Base-by-base conservation (phyloP, 2,888 invertebrate species). In the Chesias legatella region DNA sequence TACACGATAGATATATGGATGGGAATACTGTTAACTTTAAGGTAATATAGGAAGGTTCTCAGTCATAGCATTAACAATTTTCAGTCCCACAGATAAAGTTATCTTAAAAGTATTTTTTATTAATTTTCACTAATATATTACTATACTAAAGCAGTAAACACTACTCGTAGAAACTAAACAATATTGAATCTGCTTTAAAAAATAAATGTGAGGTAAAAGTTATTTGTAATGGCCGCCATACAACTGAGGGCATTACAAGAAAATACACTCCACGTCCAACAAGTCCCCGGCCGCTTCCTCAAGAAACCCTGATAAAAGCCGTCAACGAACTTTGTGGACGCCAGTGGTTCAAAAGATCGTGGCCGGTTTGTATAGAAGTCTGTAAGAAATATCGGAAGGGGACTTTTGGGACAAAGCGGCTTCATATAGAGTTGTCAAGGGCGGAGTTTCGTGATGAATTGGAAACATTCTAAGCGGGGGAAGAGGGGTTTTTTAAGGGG, bases 351-450 rank as follows among this genome's bases (percentile, higher is more conserved):
- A 48, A 52, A 76, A 69, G 60, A 72, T 52, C 7, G 24, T 48
- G 49, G 28, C 30, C 46, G 22, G 25, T 45, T 55, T 36, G 33
- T 30, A 43, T 38, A 28, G 43, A 39, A 10, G 7, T 20, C 27
- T 54, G 51, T 56, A 60, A 51, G 57, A 51, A 39, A 47, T 46
- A 47, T 54, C 65, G 70, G 59, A 58, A 63, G 49, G 69, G 68
- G 67, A 78, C 63, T 74, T 79, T 68, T 47, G 62, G 67, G 56
- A 69, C 76, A 67, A 70, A 63, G 67, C 65, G 60, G 73, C 73
- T 77, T 77, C 88, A 77, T 89, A 90, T 90, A 90, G 89, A 90
- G 90, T 88, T 90, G 89, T 90, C 89, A 90, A 85, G 88, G 90
- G 90, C 89, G 90, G 90, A 75, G 89, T 88, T 72, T 82, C 72